phyloP scores from a whole-genome alignment of 2,113 vertebrate species.

The Fulmarus glacialis region DNA sequence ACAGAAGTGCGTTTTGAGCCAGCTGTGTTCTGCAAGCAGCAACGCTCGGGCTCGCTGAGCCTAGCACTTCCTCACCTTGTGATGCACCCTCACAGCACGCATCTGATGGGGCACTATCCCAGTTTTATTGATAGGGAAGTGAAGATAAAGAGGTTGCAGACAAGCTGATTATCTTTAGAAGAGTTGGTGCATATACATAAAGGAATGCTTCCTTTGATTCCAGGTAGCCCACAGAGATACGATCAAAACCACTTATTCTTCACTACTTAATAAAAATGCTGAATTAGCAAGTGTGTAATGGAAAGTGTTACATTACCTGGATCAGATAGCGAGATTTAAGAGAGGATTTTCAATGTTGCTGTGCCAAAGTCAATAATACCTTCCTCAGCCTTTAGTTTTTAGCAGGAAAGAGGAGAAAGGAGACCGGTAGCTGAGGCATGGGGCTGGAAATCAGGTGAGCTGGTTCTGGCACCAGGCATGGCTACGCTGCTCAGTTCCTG shows the following conservation, averaged over 20 bases:
- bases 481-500: rapidly evolving
- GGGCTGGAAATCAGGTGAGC: not conserved
- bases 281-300: not conserved
- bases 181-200: not conserved
- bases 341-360: not conserved
- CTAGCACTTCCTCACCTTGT: not conserved
- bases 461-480: not conserved
- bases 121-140: not conserved
- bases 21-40: not conserved
- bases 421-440: not conserved
- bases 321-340: not conserved
- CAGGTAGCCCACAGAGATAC: not conserved
- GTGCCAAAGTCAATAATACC: not conserved
- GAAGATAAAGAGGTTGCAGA: constrained; percentile 30
- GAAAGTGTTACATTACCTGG: not conserved
- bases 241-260: constrained; percentile 13
- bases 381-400: not conserved
- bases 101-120: not conserved
- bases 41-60: rapidly evolving
- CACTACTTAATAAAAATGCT: not conserved
- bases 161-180: not conserved
- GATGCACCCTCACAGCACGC: not conserved
- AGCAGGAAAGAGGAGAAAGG: not conserved
- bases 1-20: not conserved
- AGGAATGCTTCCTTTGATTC: constrained; percentile 1